Evolutionary conservation across 2,797 vertebrate genomes (phyloP), one percentile per base, ranked within the genome.

Genomic region (Decapterus maruadsi): DNA sequence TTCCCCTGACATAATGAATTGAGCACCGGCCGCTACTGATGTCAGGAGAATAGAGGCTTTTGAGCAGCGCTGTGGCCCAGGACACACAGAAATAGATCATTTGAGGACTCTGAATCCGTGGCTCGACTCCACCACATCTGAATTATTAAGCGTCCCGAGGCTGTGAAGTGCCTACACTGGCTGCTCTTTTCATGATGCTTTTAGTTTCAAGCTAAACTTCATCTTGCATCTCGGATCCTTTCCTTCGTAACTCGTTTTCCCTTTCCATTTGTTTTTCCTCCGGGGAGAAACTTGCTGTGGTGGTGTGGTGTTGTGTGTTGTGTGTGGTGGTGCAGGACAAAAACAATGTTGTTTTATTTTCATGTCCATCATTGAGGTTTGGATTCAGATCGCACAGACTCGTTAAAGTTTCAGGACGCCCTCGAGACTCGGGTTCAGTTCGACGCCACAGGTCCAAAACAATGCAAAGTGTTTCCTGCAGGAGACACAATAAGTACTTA

Each of bases 71-170:
- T 17, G 61, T 46, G 73, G 68, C 56, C 45, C 55, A 29, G 71
- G 77, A 86, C 87, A 83, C 87, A 83, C 81, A 76, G 73, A 88
- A 88, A 84, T 82, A 83, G 82, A 91, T 87, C 62, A 69, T 81
- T 63, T 68, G 56, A 89, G 86, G 85, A 83, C 79, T 73, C 62
- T 54, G 76, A 66, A 72, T 86, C 78, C 62, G 53, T 57, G 38
- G 68, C 81, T 78, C 68, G 1, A 1, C 26, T 26, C 26, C 46
- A 56, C 81, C 75, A 75, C 70, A 60, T 89, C 71, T 93, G 89
- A 92, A 92, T 92, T 90, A 92, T 93, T 92, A 80, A 92, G 72
- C 34, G 67, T 9, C 69, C 65, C 1, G 22, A 55, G 81, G 81
- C 84, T 89, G 82, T 84, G 83, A 88, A 87, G 75, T 71, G 72